These are phyloP conservation scores for Gryllus bimaculatus DNA, from an alignment of 1,140 invertebrate species.

Conservation along the genomic window DNA sequence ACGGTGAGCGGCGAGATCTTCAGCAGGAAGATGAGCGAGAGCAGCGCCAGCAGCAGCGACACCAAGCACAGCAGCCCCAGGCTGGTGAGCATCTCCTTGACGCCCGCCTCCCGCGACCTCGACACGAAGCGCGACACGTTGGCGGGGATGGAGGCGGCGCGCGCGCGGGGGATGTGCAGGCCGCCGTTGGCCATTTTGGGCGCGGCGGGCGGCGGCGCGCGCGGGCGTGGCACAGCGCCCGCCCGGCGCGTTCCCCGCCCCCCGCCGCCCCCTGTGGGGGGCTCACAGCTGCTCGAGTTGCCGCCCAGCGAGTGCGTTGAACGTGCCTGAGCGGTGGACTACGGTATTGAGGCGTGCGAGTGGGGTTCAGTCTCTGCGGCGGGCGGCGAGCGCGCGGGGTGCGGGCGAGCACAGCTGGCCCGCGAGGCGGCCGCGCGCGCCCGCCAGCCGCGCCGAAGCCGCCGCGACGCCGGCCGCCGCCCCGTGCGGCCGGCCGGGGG, in stretches of 20 bases:
- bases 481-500: too few species aligned
- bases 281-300: slow-evolving; percentile 41
- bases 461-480: slow-evolving; percentile 10
- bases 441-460: neutral
- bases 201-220: slow-evolving; percentile 7
- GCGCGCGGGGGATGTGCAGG: slow-evolving; percentile 29
- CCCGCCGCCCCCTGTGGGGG: slow-evolving; percentile 33
- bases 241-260: neutral
- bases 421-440: neutral
- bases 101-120: slow-evolving; percentile 45
- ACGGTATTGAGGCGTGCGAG: slow-evolving; percentile 55
- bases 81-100: slow-evolving; percentile 74
- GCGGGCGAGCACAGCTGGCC: neutral
- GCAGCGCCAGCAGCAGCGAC: slow-evolving; percentile 67
- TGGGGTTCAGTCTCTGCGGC: slow-evolving; percentile 23
- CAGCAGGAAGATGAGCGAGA: slow-evolving; percentile 74
- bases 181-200: slow-evolving; percentile 30
- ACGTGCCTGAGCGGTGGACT: slow-evolving; percentile 52
- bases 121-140: slow-evolving; percentile 36
- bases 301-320: slow-evolving; percentile 65
- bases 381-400: neutral
- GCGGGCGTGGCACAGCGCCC: neutral
- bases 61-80: slow-evolving; percentile 76
- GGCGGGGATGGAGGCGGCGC: slow-evolving; percentile 30
- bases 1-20: slow-evolving; percentile 63